These are phyloP conservation scores for Gobiocypris rarus DNA, from an alignment of 2,113 vertebrate species.

Conservation along the genomic window DNA sequence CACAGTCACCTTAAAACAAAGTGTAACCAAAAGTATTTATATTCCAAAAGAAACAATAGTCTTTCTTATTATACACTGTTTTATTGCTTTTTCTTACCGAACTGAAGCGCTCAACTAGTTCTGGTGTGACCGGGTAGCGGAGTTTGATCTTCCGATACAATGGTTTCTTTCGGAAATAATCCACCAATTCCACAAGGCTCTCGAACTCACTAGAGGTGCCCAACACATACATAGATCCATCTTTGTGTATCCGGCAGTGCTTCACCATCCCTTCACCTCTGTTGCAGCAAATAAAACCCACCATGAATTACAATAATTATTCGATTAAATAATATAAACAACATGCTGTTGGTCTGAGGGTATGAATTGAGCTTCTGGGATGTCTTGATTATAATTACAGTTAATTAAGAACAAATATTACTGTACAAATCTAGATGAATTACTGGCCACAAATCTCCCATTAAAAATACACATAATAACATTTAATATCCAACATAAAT, in stretches of 20 bases:
- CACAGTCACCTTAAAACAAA: too few species aligned
- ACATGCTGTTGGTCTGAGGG: neutral
- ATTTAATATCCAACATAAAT: too few species aligned
- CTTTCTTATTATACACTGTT: too few species aligned
- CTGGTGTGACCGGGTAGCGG: slow-evolving; percentile 91
- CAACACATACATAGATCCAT: slow-evolving; percentile 86
- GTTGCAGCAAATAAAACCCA: slow-evolving; percentile 45
- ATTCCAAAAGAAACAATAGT: too few species aligned
- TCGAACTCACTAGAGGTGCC: slow-evolving; percentile 93
- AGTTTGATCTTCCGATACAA: slow-evolving; percentile 94
- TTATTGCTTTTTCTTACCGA: slow-evolving; percentile 70
- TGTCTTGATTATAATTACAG: too few species aligned
- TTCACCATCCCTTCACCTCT: slow-evolving; percentile 95
- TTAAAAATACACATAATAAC: too few species aligned
- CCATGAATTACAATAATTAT: neutral
- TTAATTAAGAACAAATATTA: too few species aligned
- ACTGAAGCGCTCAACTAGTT: slow-evolving; percentile 89
- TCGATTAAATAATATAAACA: neutral
- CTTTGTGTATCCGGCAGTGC: slow-evolving; percentile 92
- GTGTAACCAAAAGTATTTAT: too few species aligned
- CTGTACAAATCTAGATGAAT: too few species aligned
- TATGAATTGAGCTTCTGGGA: neutral
- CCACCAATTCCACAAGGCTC: slow-evolving; percentile 92
- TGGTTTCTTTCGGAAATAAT: slow-evolving; percentile 87
- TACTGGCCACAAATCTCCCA: too few species aligned